Evolutionary conservation across 1,140 invertebrate genomes (phyloP), one percentile per base, ranked within the genome.

Genomic region (Diabrotica undecimpunctata): DNA sequence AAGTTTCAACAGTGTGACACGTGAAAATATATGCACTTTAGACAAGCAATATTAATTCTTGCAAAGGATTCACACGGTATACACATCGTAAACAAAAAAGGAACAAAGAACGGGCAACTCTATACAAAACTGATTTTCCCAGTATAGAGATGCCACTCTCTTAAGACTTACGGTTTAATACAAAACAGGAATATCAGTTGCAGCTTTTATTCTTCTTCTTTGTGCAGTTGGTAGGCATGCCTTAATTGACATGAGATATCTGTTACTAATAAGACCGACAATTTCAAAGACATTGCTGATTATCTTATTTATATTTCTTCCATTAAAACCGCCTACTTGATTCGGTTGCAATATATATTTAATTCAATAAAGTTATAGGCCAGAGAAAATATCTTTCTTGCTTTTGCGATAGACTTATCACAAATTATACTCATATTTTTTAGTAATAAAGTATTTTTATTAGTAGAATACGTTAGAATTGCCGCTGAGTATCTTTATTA

Each of bases 141-240:
- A 65, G 64, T 56, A 65, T 65, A 54, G 35, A 65, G 52, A 65
- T 60, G 64, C 58, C 64, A 61, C 39, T 61, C 52, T 14, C 38
- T 13, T 12, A 55, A 65, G 52, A 65, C 57, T 60, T 65, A 65
- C 64, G 64, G 54, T 65, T 65, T 61, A 61, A 66, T 66, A 57
- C 65, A 62, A 66, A 61, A 57, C 53, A 58, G 61, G 60, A 66
- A 62, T 62, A 66, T 66, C 54, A 58, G 39, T 56, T 62, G 54
- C 55, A 66, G 60, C 60, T 61, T 91, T 93, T 69, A 69, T 83
- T 79, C 78, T 68, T 63, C 62, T 57, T 62, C 46, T 65, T 65
- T 69, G 54, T 66, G 61, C 54, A 58, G 51, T 64, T 54, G 54
- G 63, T 65, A 69, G 57, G 57, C 51, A 51, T 41, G 46, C 62